Base-by-base conservation (phyloP, 2,888 invertebrate species). In the Tetranychus truncatus region DNA sequence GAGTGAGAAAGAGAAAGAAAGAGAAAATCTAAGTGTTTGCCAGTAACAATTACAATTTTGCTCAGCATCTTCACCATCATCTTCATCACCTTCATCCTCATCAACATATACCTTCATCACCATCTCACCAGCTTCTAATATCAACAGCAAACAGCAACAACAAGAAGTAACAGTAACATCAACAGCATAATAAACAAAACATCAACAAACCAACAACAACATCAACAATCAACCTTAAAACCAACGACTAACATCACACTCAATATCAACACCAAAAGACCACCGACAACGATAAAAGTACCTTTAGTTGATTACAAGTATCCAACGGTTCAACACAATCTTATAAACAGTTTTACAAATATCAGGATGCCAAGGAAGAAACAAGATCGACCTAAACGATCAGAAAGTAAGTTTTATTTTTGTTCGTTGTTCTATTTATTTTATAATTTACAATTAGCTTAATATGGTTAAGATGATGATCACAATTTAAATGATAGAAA, bases 341-440 rank as follows among this genome's bases (percentile, higher is more conserved):
- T 55, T 55, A 55, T 55, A 15, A 55, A 34, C 34, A 34, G 34
- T 34, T 34, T 34, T 34, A 34, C 34, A 34, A 55, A 15, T 55
- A 55, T 15, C 55, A 74, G 74, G 71, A 75, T 75, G 75, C 75
- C 75, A 71, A 69, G 75, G 15, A 71, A 72, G 66, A 75, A 75
- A 66, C 75, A 75, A 66, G 75, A 75, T 75, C 71, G 75, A 72
- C 75, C 75, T 24, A 75, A 75, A 75, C 75, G 72, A 46, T 71
- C 72, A 65, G 72, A 75, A 72, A 66, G 75, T 75, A 75, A 75
- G 75, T 75, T 71, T 20, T 18, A 74, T 69, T 11, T n/a, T 34
- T 34, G 34, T 34, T 34, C 34, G 34, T 69, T 69, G 11, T 24
- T 9, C 7, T 21, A 69, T 21, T 20, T 24, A 20, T 8, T 21